Evolutionary conservation across 2,113 vertebrate species (phyloP).

Genomic region (Serilophus lunatus): DNA sequence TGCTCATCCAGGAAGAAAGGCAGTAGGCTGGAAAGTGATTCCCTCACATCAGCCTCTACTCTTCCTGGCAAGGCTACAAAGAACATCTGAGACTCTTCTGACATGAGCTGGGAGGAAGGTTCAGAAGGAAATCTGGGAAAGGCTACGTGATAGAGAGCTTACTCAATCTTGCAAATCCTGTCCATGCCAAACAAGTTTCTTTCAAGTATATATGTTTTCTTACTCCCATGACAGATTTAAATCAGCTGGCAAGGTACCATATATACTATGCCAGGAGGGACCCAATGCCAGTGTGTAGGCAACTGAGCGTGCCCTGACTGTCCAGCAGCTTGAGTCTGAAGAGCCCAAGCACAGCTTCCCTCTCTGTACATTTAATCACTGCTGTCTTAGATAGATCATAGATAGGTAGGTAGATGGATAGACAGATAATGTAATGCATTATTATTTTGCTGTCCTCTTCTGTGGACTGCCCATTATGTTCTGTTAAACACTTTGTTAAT

Average conservation of each 20-base stretch:
- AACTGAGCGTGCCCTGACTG: background rate
- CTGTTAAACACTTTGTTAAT: background rate
- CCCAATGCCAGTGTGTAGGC: background rate
- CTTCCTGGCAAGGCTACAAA: background rate
- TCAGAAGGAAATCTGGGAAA: background rate
- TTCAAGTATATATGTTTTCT: background rate
- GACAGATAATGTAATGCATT: too few relatives aligned
- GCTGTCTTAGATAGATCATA: background rate
- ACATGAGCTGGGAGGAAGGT: background rate
- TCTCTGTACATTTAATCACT: background rate
- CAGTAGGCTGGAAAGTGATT: background rate
- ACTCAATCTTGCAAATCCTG: background rate
- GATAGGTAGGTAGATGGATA: too few relatives aligned
- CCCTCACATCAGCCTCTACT: background rate
- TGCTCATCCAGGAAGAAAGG: background rate
- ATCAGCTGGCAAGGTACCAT: background rate
- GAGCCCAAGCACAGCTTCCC: background rate
- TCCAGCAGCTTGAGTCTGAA: background rate
- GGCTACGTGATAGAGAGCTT: background rate
- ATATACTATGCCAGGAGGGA: background rate
- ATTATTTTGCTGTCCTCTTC: background rate
- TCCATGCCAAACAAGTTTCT: background rate
- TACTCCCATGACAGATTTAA: background rate
- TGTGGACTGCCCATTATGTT: background rate
- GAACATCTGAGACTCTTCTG: background rate